These are phyloP conservation scores for Clunio marinus DNA, from an alignment of 2,888 invertebrate species.

Conservation along the genomic window DNA sequence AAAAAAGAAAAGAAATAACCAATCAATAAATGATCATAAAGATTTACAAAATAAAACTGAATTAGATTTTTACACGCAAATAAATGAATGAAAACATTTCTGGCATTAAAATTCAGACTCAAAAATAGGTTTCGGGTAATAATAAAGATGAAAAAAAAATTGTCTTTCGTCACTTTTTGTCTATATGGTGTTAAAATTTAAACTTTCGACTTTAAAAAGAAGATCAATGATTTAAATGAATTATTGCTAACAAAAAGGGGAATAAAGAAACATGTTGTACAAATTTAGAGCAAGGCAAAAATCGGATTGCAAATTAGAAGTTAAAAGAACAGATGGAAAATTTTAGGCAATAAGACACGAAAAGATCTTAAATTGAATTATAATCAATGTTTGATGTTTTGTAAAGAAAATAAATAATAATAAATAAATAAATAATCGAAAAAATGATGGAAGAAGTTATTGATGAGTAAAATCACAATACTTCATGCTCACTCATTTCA, in stretches of 20 bases:
- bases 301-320: conserved; percentile 20
- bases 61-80: too few species aligned
- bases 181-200: neutral
- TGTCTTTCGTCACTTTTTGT: too few species aligned
- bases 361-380: conserved; percentile 6
- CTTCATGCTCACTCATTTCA: too few species aligned
- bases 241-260: neutral
- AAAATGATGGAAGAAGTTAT: neutral
- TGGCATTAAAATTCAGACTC: conserved; percentile 10
- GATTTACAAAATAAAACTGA: too few species aligned
- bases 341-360: conserved; percentile 5
- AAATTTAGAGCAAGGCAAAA: conserved; percentile 36
- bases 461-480: neutral
- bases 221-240: conserved; percentile 8
- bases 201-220: conserved; percentile 3
- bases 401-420: conserved; percentile 26
- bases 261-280: conserved; percentile 35
- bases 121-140: conserved; percentile 1
- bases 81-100: neutral
- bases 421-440: neutral
- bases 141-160: neutral
- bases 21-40: neutral
- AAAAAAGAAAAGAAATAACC: neutral
- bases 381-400: conserved; percentile 38
- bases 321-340: neutral